Conservation (phyloP, 2,113 vertebrate species). For the Sterrhoptilus dennistouni region DNA sequence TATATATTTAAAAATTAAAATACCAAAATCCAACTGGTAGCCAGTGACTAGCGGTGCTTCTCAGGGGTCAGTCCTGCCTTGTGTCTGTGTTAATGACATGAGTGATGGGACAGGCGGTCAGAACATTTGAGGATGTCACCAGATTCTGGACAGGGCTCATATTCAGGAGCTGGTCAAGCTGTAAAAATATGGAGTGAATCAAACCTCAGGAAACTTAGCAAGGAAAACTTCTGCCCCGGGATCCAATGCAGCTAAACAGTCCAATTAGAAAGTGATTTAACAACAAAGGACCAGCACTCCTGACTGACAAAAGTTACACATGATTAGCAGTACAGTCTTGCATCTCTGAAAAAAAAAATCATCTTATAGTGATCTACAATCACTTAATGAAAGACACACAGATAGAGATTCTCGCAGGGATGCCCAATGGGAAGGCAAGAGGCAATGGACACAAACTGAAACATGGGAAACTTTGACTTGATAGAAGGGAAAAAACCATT, state of each 20-base stretch:
- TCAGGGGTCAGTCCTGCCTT: background rate
- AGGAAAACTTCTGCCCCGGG: background rate
- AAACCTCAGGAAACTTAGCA: background rate
- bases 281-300: background rate
- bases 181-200: background rate
- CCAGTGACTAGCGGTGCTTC: background rate
- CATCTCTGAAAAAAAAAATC: background rate
- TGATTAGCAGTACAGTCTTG: background rate
- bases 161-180: background rate
- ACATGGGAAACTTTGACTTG: background rate
- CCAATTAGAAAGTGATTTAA: background rate
- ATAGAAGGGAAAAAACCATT: background rate
- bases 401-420: background rate
- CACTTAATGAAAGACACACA: background rate
- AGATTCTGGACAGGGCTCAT: background rate
- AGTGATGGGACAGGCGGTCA: background rate
- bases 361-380: background rate
- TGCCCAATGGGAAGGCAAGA: background rate
- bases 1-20: background rate
- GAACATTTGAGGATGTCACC: background rate
- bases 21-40: background rate
- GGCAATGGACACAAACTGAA: background rate
- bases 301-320: background rate
- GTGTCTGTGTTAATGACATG: background rate
- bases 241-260: background rate